A percentile compares a stretch with the other conserved stretches of the same genome.
Conservation (phyloP, 2,888 invertebrate species). For the Adela reaumurella region DNA sequence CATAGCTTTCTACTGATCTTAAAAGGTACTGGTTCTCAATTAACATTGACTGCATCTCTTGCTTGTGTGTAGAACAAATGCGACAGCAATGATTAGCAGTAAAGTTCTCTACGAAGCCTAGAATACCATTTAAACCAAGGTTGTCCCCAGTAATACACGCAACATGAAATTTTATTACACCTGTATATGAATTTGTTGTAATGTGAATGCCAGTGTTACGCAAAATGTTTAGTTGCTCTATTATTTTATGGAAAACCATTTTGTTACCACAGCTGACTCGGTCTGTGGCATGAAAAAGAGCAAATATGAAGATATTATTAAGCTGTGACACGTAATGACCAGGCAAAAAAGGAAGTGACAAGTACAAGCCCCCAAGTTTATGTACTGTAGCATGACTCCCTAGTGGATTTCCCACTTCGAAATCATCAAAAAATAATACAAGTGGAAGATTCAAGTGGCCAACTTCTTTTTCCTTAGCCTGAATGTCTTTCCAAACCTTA, state of each 20-base stretch:
- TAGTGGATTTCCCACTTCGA: not conserved
- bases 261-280: not conserved
- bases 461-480: not conserved
- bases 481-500: not conserved
- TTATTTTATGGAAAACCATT: not conserved
- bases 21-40: conserved; percentile 5
- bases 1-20: conserved; percentile 7
- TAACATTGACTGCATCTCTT: conserved; percentile 1
- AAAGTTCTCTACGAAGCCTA: conserved; percentile 13
- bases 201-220: not conserved
- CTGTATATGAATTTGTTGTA: not conserved
- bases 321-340: not conserved
- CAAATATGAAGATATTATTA: too few relatives aligned
- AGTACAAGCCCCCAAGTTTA: not conserved
- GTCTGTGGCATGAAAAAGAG: not conserved
- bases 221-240: not conserved
- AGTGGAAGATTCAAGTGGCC: not conserved
- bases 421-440: not conserved
- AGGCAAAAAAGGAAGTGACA: not conserved
- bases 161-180: conserved; percentile 10
- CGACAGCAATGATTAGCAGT: conserved; percentile 10
- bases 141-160: conserved; percentile 13
- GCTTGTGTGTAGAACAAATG: conserved; percentile 4
- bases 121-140: conserved; percentile 11
- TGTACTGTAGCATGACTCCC: not conserved